Evolutionary conservation across 2,797 vertebrate species (phyloP).

Genomic region (Micropoecilia bifurca): DNA sequence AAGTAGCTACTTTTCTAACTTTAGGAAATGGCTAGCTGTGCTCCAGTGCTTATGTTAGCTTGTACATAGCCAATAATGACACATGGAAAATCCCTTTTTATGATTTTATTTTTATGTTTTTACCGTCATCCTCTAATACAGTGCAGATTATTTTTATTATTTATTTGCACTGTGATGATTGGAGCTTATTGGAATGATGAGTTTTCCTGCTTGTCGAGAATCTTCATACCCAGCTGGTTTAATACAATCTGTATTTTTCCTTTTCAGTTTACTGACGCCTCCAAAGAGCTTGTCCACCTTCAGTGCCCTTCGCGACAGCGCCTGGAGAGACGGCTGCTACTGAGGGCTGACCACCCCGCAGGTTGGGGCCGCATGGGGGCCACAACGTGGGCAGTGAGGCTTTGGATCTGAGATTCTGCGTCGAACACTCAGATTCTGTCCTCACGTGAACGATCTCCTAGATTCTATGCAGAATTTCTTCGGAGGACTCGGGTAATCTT

Average conservation of each 20-base stretch:
- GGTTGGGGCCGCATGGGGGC: constrained; percentile 80
- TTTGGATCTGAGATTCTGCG: constrained; percentile 61
- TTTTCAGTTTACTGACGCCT: constrained; percentile 89
- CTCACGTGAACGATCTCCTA: background rate
- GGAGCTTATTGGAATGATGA: background rate
- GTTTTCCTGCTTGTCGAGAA: background rate
- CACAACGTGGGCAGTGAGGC: constrained; percentile 18
- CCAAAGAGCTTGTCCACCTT: constrained; percentile 91
- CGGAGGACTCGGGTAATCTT: constrained; percentile 42
- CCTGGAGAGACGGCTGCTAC: constrained; percentile 94
- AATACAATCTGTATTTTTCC: background rate
- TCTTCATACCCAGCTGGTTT: background rate
- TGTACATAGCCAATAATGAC: background rate
- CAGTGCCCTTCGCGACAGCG: constrained; percentile 88
- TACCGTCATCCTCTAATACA: too few species aligned
- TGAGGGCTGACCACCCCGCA: constrained; percentile 86
- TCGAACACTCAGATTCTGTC: constrained; percentile 1
- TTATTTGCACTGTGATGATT: background rate
- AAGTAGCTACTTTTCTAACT: background rate
- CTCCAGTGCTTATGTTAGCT: background rate
- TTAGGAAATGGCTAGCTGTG: background rate
- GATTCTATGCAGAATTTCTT: constrained; percentile 59
- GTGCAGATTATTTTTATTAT: background rate
- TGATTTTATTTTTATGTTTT: background rate
- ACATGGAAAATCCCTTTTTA: background rate